These are phyloP conservation scores for Camponotus vicinus DNA, from an alignment of 1,140 invertebrate genomes.

Conservation along the genomic window DNA sequence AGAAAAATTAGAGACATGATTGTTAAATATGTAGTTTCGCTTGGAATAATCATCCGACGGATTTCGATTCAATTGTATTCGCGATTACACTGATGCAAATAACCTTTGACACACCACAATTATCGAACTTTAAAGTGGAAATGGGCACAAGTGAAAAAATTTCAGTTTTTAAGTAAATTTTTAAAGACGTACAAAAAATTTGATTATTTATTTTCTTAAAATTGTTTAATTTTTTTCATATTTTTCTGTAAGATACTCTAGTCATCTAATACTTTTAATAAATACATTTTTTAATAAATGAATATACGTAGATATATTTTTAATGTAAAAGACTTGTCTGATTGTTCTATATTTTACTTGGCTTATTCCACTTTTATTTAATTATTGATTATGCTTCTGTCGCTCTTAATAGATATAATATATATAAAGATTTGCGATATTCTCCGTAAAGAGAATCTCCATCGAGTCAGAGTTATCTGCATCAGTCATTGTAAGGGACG, in stretches of 20 bases:
- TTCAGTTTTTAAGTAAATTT: background rate
- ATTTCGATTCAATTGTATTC: slow-evolving; percentile 48
- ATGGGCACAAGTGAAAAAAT: background rate
- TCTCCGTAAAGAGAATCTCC: background rate
- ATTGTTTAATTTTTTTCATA: background rate
- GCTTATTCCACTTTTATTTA: background rate
- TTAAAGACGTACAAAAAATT: background rate
- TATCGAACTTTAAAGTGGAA: slow-evolving; percentile 30
- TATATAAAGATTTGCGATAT: background rate
- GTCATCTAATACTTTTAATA: background rate
- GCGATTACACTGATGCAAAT: slow-evolving; percentile 11
- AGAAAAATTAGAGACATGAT: slow-evolving; percentile 54
- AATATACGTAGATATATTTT: background rate
- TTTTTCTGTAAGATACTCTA: background rate
- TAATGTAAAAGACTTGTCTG: background rate
- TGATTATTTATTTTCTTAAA: background rate
- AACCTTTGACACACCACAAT: slow-evolving; percentile 21
- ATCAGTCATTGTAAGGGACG: slow-evolving; percentile 27
- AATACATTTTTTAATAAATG: background rate
- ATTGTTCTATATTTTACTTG: background rate
- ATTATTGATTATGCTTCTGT: background rate
- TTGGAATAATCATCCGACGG: slow-evolving; percentile 46
- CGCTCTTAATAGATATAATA: background rate
- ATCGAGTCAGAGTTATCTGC: slow-evolving; percentile 18
- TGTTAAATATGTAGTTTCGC: slow-evolving; percentile 20